These are phyloP conservation scores for Smutsia gigantea DNA, from an alignment of 2,797 vertebrate species.

Conservation along the genomic window DNA sequence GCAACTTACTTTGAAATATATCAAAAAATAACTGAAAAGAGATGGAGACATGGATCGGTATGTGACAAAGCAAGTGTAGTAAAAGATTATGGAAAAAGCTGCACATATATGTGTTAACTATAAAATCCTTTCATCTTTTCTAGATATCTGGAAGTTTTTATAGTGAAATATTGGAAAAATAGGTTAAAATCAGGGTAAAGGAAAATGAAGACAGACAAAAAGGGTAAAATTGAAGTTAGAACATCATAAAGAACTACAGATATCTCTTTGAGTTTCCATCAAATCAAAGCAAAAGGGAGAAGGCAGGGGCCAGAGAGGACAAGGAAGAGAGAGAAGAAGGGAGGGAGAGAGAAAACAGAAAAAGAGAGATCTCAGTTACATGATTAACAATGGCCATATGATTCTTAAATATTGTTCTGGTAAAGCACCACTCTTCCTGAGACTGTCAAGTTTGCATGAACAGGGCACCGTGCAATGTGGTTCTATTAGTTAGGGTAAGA, in stretches of 20 bases:
- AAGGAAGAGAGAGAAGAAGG: background rate
- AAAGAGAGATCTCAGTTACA: background rate
- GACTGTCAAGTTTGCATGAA: background rate
- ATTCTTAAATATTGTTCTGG: background rate
- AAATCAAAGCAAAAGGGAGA: background rate
- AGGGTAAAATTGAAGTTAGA: background rate
- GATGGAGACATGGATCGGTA: background rate
- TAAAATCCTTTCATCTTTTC: conserved; percentile 18
- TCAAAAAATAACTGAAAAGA: conserved; percentile 12
- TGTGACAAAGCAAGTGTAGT: background rate
- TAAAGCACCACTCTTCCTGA: background rate
- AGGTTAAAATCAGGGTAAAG: conserved; percentile 1
- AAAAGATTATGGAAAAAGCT: background rate
- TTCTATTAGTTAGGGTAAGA: background rate
- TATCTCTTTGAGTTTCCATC: background rate
- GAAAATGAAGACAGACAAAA: conserved; percentile 27
- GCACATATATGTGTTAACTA: background rate
- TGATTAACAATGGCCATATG: background rate
- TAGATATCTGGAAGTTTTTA: conserved; percentile 1
- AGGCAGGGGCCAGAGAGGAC: background rate
- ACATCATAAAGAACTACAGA: background rate
- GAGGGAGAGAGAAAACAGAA: background rate
- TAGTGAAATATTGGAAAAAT: background rate
- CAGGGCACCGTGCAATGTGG: background rate
- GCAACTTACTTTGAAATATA: conserved; percentile 20